Evolutionary conservation across 2,113 vertebrate genomes (phyloP).

Genomic region (Misgurnus anguillicaudatus): DNA sequence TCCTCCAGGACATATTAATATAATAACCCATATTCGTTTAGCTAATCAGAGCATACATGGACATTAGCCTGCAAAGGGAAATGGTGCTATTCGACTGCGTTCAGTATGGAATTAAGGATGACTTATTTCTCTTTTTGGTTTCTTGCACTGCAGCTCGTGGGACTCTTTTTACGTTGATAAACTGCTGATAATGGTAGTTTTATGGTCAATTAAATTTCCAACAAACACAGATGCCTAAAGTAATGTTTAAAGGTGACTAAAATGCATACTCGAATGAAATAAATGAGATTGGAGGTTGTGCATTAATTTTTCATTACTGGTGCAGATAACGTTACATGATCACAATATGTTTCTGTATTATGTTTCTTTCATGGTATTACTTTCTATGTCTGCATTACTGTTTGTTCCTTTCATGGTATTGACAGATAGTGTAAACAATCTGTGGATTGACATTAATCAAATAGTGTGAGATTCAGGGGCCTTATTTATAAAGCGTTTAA

Average conservation of each 20-base stretch:
- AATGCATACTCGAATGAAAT: constrained; percentile 8
- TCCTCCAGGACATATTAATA: constrained; percentile 71
- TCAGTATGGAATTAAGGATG: constrained; percentile 66
- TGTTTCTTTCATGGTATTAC: constrained; percentile 25
- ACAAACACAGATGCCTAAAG: constrained; percentile 41
- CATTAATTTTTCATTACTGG: constrained; percentile 38
- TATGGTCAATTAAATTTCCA: constrained; percentile 58
- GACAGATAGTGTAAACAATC: constrained; percentile 55
- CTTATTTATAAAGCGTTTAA: too few relatives aligned
- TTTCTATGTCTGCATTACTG: too few relatives aligned
- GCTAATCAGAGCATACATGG: constrained; percentile 75
- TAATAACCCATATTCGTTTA: constrained; percentile 74
- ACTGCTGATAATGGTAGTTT: constrained; percentile 68
- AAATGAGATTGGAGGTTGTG: not conserved
- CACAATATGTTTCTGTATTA: constrained; percentile 9
- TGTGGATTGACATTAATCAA: constrained; percentile 58
- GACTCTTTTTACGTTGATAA: constrained; percentile 70
- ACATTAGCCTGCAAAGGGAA: constrained; percentile 75
- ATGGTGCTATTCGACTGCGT: constrained; percentile 75
- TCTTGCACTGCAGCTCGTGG: constrained; percentile 63
- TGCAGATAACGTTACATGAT: constrained; percentile 23
- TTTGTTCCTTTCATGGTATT: constrained; percentile 19
- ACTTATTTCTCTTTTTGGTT: constrained; percentile 72
- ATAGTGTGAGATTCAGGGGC: not conserved
- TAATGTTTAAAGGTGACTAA: constrained; percentile 28